These are phyloP conservation scores for Tympanuchus pallidicinctus DNA, from an alignment of 2,113 vertebrate species.

Conservation along the genomic window DNA sequence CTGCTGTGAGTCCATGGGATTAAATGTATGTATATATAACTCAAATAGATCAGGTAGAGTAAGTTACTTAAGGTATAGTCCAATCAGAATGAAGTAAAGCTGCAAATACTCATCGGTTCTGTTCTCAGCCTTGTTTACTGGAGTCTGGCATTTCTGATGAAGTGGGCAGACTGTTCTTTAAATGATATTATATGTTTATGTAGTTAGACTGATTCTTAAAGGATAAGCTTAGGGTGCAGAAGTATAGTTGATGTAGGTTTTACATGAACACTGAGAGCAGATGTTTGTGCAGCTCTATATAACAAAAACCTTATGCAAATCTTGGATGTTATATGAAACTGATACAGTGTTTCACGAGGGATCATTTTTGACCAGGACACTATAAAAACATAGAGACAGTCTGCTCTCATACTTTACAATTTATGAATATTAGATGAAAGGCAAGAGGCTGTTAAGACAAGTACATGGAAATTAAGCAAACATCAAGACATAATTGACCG, in stretches of 20 bases:
- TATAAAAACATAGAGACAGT: neutral
- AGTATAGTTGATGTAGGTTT: neutral
- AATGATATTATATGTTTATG: neutral
- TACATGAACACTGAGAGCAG: neutral
- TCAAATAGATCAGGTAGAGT: neutral
- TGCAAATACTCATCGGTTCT: neutral
- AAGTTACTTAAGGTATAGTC: neutral
- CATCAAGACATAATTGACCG: neutral
- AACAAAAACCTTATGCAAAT: neutral
- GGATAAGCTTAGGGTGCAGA: neutral
- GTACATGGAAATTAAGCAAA: neutral
- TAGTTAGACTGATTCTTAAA: neutral
- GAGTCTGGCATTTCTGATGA: neutral
- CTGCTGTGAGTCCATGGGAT: neutral
- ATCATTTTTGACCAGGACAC: rapidly evolving
- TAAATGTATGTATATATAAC: neutral
- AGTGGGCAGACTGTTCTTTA: neutral
- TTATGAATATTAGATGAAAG: neutral
- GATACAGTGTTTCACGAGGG: neutral
- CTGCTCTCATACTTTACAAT: rapidly evolving
- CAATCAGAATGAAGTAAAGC: neutral
- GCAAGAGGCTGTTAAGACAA: neutral
- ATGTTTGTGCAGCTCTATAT: neutral
- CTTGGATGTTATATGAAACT: neutral
- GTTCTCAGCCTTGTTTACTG: neutral